These are phyloP conservation scores for Dysmachus trigonus DNA, from an alignment of 2,888 invertebrate genomes.

Conservation along the genomic window DNA sequence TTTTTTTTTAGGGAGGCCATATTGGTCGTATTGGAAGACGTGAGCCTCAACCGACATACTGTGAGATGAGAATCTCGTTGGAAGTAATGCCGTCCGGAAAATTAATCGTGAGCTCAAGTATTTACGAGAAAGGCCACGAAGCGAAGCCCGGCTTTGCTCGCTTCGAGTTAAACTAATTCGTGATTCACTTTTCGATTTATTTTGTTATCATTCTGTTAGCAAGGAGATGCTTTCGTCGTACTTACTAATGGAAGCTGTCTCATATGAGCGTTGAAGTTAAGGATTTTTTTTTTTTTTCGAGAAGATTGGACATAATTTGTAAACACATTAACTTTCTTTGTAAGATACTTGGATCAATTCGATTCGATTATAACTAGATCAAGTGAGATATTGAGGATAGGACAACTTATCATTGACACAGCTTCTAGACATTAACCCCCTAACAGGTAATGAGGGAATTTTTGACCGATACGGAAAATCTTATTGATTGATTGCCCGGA, in stretches of 20 bases:
- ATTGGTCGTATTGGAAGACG: background rate
- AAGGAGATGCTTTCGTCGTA: background rate
- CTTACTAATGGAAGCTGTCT: background rate
- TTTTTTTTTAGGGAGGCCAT: background rate
- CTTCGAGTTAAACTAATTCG: background rate
- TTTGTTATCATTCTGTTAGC: background rate
- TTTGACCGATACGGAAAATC: too few relatives aligned
- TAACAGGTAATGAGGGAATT: too few relatives aligned
- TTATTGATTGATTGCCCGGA: too few relatives aligned
- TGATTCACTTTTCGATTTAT: background rate
- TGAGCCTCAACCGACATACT: background rate
- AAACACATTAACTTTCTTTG: background rate
- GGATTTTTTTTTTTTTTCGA: background rate
- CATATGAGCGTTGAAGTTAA: background rate
- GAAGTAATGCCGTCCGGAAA: background rate
- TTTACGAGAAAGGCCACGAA: background rate
- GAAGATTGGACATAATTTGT: background rate
- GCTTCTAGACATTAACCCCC: too few relatives aligned
- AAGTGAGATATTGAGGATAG: background rate
- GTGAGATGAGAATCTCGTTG: background rate
- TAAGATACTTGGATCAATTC: background rate
- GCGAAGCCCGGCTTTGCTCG: background rate
- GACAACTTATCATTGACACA: background rate
- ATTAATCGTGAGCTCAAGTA: background rate
- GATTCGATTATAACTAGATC: background rate